These are phyloP conservation scores for Smittia sp. DNA, from an alignment of 2,888 invertebrate genomes.

Conservation along the genomic window DNA sequence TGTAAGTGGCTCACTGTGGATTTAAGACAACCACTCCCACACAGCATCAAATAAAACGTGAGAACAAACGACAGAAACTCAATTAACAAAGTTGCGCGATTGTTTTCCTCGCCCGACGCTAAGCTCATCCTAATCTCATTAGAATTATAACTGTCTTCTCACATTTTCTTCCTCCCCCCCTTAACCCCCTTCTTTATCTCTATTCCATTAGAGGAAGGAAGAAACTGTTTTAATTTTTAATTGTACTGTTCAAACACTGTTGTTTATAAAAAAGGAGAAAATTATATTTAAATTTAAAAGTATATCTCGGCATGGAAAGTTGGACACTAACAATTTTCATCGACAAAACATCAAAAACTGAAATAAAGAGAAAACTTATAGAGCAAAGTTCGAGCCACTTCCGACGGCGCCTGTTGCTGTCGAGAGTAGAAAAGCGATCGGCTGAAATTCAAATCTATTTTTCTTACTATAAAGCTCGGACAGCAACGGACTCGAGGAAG, in stretches of 20 bases:
- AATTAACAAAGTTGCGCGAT: slow-evolving; percentile 2
- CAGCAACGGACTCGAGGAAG: slow-evolving; percentile 26
- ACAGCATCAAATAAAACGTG: neutral
- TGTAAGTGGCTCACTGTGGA: neutral
- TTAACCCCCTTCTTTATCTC: neutral
- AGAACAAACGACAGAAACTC: neutral
- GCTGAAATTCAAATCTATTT: slow-evolving; percentile 14
- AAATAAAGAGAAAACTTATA: slow-evolving; percentile 38
- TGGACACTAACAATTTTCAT: neutral
- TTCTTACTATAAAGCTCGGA: neutral
- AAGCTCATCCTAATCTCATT: slow-evolving; percentile 22
- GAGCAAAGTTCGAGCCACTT: slow-evolving; percentile 22
- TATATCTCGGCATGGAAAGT: neutral
- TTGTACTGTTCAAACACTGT: slow-evolving; percentile 22
- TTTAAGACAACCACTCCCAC: neutral
- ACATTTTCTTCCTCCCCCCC: slow-evolving; percentile 1
- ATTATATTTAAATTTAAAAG: slow-evolving; percentile 17
- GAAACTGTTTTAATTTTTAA: slow-evolving; percentile 15
- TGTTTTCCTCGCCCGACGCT: neutral
- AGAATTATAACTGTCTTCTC: slow-evolving; percentile 22
- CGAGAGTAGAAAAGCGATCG: slow-evolving; percentile 33
- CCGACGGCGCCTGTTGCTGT: slow-evolving; percentile 24
- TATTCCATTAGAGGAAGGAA: slow-evolving; percentile 1
- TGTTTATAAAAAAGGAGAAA: slow-evolving; percentile 29
- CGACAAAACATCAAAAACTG: slow-evolving; percentile 16